These are phyloP conservation scores for Fregata magnificens DNA, from an alignment of 2,113 vertebrate genomes.

Conservation along the genomic window DNA sequence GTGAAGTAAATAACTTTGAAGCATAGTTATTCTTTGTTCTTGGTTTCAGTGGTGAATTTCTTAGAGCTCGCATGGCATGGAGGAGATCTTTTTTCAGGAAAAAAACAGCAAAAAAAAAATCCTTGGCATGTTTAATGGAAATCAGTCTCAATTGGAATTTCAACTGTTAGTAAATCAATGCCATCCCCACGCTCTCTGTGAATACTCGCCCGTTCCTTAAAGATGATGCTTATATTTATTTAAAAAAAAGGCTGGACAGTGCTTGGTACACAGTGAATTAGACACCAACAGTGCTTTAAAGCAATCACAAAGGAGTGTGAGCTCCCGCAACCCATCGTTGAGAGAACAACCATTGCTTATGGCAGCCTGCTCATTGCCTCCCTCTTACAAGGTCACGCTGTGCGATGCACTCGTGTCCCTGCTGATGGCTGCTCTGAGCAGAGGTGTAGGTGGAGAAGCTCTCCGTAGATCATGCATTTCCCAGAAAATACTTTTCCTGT, in stretches of 20 bases:
- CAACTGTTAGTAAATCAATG: constrained; percentile 54
- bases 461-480: neutral
- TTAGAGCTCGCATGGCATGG: neutral
- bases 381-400: neutral
- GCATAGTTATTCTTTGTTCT: constrained; percentile 14
- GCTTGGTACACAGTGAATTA: neutral
- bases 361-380: neutral
- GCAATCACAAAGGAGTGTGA: neutral
- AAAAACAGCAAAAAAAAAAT: neutral
- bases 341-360: neutral
- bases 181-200: neutral
- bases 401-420: rapidly evolving
- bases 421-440: neutral
- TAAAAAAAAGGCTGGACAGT: neutral
- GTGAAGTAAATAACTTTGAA: constrained; percentile 21
- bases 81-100: constrained; percentile 5
- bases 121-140: constrained; percentile 50
- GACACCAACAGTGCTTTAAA: neutral
- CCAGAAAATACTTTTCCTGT: neutral
- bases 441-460: neutral
- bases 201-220: neutral
- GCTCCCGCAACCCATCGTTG: neutral
- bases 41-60: constrained; percentile 41
- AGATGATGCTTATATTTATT: neutral
- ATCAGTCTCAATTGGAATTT: constrained; percentile 46